Conservation (phyloP, 1,140 invertebrate genomes). For the Conus ventricosus region DNA sequence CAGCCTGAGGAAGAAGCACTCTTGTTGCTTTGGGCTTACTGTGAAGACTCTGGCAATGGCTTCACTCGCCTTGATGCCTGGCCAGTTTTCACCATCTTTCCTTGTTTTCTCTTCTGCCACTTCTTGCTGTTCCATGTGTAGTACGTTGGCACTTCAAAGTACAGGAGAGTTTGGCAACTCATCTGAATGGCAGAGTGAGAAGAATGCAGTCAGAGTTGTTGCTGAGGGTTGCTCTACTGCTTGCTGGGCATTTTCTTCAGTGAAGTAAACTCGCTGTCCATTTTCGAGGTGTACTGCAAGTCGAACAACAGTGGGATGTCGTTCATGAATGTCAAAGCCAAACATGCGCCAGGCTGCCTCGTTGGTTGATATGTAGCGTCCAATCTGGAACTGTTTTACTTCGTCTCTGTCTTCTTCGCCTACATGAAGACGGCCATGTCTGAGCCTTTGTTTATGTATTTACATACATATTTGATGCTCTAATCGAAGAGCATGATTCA, state of each 20-base stretch:
- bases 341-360: slow-evolving; percentile 65
- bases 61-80: background rate
- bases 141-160: slow-evolving; percentile 63
- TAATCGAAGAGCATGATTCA: slow-evolving; percentile 49
- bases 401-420: slow-evolving; percentile 33
- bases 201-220: slow-evolving; percentile 74
- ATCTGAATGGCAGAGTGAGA: slow-evolving; percentile 53
- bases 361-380: slow-evolving; percentile 60
- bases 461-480: slow-evolving; percentile 51
- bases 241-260: slow-evolving; percentile 55
- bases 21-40: slow-evolving; percentile 17
- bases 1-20: slow-evolving; percentile 37
- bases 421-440: slow-evolving; percentile 42
- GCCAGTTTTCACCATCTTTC: background rate
- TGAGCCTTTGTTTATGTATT: slow-evolving; percentile 47
- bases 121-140: slow-evolving; percentile 62
- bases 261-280: slow-evolving; percentile 74
- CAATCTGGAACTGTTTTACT: slow-evolving; percentile 37
- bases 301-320: slow-evolving; percentile 64
- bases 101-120: slow-evolving; percentile 12
- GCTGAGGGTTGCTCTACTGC: slow-evolving; percentile 56
- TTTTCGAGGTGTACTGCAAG: slow-evolving; percentile 76
- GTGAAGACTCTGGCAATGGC: slow-evolving; percentile 35
- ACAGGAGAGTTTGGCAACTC: slow-evolving; percentile 60
- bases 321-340: slow-evolving; percentile 69